Percentiles rank a stretch among this genome's conserved stretches.
These are phyloP conservation scores for Shargacucullia verbasci DNA, from an alignment of 2,888 invertebrate species.

Conservation along the genomic window DNA sequence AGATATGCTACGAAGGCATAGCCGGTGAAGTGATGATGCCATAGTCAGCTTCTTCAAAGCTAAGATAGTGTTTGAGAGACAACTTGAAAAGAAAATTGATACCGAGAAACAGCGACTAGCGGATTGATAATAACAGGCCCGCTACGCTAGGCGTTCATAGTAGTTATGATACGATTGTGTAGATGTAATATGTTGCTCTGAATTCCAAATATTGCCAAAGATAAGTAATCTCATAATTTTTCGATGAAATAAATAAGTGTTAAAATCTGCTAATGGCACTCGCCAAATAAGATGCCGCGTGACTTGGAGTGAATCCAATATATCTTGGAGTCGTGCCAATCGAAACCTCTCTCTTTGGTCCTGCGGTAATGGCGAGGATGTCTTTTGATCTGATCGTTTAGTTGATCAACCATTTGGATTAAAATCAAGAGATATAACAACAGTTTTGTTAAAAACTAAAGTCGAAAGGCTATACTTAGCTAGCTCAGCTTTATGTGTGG, in stretches of 20 bases:
- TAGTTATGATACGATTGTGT: no score
- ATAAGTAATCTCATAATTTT: conserved; percentile 42
- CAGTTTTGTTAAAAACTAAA: neutral
- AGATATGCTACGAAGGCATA: no score
- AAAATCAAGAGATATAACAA: conserved; percentile 23
- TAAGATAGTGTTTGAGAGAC: no score
- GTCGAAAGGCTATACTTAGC: no score
- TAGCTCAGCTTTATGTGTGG: no score
- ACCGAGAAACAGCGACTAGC: no score
- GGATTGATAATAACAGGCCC: no score
- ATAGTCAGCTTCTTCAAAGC: no score
- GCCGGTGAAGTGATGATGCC: no score
- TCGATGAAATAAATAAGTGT: conserved; percentile 61
- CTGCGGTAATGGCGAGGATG: conserved; percentile 63
- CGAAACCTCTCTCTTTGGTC: conserved; percentile 69
- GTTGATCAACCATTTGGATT: conserved; percentile 28
- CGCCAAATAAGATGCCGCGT: conserved; percentile 70
- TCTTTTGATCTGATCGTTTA: conserved; percentile 58
- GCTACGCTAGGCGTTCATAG: no score
- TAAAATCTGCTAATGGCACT: conserved; percentile 72
- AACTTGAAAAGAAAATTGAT: no score
- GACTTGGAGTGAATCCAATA: conserved; percentile 75
- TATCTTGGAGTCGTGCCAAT: conserved; percentile 71
- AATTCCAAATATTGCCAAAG: conserved; percentile 7
- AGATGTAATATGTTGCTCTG: no score